Percentiles rank a stretch among this genome's conserved stretches.
Conservation (phyloP, 2,113 vertebrate species). For the Thamnaconus septentrionalis region DNA sequence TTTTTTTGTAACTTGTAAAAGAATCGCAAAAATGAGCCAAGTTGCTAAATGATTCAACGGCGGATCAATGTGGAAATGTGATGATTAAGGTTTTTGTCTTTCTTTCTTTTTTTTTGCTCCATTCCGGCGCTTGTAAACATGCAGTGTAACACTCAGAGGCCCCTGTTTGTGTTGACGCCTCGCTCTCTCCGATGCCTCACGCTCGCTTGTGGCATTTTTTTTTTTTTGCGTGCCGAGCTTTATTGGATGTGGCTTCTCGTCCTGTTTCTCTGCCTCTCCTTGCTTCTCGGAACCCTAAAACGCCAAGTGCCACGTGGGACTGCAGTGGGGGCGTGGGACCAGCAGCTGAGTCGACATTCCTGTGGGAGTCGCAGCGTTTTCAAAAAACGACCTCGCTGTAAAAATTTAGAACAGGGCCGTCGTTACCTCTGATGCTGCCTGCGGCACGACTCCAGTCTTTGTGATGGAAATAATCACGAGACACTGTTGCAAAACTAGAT, state of each 20-base stretch:
- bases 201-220: constrained; percentile 2
- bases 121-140: neutral
- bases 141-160: too few relatives aligned
- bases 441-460: too few relatives aligned
- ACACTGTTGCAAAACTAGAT: constrained; percentile 17
- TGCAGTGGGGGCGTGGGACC: constrained; percentile 31
- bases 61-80: too few relatives aligned
- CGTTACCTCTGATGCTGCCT: too few relatives aligned
- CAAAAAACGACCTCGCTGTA: neutral
- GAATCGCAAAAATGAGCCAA: neutral
- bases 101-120: too few relatives aligned
- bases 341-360: constrained; percentile 66
- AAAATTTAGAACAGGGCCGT: too few relatives aligned
- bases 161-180: too few relatives aligned
- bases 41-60: too few relatives aligned
- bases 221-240: constrained; percentile 34
- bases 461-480: too few relatives aligned
- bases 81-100: too few relatives aligned
- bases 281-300: constrained; percentile 11
- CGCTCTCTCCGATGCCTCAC: neutral
- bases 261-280: constrained; percentile 31
- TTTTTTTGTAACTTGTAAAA: neutral
- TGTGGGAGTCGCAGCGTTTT: constrained; percentile 56
- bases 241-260: constrained; percentile 37
- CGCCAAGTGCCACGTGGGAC: too few relatives aligned